Evolutionary conservation across 2,888 invertebrate species (phyloP).

Genomic region (Plagiodera versicolora): DNA sequence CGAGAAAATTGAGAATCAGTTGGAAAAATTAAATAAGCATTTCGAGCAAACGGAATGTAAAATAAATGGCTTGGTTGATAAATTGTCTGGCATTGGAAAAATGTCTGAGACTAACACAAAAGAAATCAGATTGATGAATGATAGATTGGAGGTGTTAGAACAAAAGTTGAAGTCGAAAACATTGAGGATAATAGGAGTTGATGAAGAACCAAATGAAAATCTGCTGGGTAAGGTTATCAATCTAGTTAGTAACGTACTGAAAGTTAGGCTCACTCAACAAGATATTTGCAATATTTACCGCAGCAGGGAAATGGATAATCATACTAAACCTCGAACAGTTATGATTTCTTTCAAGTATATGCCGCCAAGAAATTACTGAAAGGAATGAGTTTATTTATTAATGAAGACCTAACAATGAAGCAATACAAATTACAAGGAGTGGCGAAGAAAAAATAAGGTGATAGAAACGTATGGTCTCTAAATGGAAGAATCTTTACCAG

Average conservation of each 20-base stretch:
- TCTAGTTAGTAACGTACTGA: neutral
- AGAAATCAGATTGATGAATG: neutral
- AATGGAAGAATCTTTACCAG: neutral
- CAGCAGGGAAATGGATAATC: neutral
- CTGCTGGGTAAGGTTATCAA: neutral
- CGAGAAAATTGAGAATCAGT: neutral
- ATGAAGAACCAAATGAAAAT: neutral
- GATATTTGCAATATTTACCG: neutral
- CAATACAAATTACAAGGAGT: neutral
- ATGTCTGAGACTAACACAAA: neutral
- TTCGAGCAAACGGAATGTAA: neutral
- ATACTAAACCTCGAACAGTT: neutral
- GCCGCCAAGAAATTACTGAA: neutral
- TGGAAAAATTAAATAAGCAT: neutral
- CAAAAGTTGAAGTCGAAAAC: neutral
- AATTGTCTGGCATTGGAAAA: neutral
- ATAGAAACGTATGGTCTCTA: neutral
- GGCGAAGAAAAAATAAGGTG: neutral
- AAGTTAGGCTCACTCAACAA: neutral
- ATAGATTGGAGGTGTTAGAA: neutral
- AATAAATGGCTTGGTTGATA: neutral
- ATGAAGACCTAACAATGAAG: neutral
- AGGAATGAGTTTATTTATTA: neutral
- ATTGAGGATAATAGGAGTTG: neutral
- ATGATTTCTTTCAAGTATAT: neutral